Percentiles rank a stretch among this genome's conserved stretches.
Conservation (phyloP, 2,113 vertebrate species). For the Bos taurus region ARS-UCD2.0 NC_037331.1:32741501-32742000, state of each 20-base stretch:
- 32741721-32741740: neutral
- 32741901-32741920: neutral
- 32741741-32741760: neutral
- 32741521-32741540: neutral
- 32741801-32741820: neutral
- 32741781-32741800: neutral
- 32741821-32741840: neutral
- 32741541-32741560: neutral
- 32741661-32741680: neutral
- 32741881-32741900: slow-evolving; percentile 25
- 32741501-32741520: neutral
- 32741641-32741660: neutral
- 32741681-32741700: neutral
- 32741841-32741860: neutral
- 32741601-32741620: neutral
- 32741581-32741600: neutral
- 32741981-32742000: slow-evolving; percentile 32
- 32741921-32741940: neutral
- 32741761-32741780: neutral
- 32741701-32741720: neutral
- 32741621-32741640: neutral
- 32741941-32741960: neutral
- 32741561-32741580: neutral
- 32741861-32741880: neutral
- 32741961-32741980: neutral